Percentiles rank a stretch among this genome's conserved stretches.
Evolutionary conservation across 2,888 invertebrate species (phyloP).

Genomic region (Limenitis camilla): DNA sequence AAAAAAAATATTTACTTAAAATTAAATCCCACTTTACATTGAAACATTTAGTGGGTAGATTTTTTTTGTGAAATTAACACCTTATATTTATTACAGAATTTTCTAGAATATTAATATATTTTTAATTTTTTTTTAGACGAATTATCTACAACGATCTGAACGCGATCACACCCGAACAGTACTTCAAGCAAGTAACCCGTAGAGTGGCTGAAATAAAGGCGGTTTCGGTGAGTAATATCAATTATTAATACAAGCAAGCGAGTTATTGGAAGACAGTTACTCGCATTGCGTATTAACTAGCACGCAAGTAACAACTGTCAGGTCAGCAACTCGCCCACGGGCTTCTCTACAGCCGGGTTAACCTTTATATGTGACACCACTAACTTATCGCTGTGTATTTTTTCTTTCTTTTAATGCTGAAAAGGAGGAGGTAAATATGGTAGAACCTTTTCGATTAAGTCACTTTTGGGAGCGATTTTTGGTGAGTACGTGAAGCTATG

Average conservation of each 20-base stretch:
- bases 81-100: no score
- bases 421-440: slow-evolving; percentile 71
- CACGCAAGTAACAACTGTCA: no score
- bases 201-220: slow-evolving; percentile 92
- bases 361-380: slow-evolving; percentile 48
- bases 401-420: slow-evolving; percentile 67
- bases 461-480: slow-evolving; percentile 46
- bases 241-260: neutral
- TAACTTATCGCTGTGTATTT: slow-evolving; percentile 65
- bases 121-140: slow-evolving; percentile 74
- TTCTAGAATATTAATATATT: neutral
- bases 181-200: slow-evolving; percentile 93
- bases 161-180: slow-evolving; percentile 94
- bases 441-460: slow-evolving; percentile 51
- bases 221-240: slow-evolving; percentile 80
- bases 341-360: no score
- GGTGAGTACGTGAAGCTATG: slow-evolving; percentile 59
- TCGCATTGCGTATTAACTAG: no score
- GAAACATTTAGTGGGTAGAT: no score
- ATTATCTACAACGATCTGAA: slow-evolving; percentile 93
- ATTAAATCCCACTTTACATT: no score
- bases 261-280: no score
- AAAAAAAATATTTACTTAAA: no score
- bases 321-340: no score
- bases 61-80: no score